A percentile compares a stretch with the other conserved stretches of the same genome.
Evolutionary conservation across 1,140 invertebrate species (phyloP).

Genomic region (Grapholita molesta): DNA sequence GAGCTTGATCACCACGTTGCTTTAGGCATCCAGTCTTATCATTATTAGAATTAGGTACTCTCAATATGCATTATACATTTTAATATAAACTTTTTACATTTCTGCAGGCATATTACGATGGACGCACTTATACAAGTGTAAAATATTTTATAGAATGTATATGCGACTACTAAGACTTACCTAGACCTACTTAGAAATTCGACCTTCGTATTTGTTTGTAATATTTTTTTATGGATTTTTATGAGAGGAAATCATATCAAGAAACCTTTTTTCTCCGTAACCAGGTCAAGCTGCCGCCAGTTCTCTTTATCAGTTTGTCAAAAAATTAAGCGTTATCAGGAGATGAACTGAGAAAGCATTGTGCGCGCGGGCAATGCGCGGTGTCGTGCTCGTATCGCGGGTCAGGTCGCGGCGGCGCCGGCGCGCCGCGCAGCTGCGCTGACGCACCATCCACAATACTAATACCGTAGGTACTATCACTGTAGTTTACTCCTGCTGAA

Average conservation of each 20-base stretch:
- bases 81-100: no score
- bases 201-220: no score
- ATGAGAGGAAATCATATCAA: not conserved
- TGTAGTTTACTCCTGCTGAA: not conserved
- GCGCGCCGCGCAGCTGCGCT: constrained; percentile 16
- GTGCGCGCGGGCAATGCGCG: not conserved
- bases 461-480: not conserved
- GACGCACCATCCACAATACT: constrained; percentile 3
- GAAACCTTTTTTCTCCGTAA: not conserved
- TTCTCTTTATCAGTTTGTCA: not conserved
- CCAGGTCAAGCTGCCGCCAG: not conserved
- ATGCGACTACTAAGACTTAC: no score
- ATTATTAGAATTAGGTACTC: no score
- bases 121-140: no score
- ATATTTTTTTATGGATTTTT: no score
- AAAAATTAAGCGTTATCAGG: not conserved
- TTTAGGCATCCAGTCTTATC: no score
- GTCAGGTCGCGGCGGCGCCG: constrained; percentile 18
- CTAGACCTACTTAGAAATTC: no score
- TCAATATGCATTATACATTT: no score
- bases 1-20: no score
- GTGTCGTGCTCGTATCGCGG: not conserved
- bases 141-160: no score
- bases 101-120: no score
- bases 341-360: not conserved